Percentiles rank a stretch among this genome's conserved stretches.
These are phyloP conservation scores for Syngnathoides biaculeatus DNA, from an alignment of 2,113 vertebrate species.

Conservation along the genomic window DNA sequence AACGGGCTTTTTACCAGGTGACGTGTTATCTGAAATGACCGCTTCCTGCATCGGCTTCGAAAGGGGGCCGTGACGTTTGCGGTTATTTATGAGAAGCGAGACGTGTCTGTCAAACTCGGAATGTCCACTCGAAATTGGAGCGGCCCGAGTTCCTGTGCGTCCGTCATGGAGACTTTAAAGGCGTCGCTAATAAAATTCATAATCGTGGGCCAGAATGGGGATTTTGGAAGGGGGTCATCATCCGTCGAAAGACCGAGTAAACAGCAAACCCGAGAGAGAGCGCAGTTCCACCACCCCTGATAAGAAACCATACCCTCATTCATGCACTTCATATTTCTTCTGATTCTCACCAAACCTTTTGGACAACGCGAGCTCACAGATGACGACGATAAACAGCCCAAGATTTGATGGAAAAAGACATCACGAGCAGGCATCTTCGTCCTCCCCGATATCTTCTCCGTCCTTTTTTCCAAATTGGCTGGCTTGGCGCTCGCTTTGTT, in stretches of 20 bases:
- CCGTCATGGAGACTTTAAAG: neutral
- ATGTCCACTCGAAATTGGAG: too few species aligned
- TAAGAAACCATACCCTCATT: neutral
- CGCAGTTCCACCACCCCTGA: neutral
- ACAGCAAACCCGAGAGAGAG: neutral
- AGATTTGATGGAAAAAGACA: neutral
- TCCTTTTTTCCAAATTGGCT: conserved; percentile 22
- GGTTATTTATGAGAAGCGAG: neutral
- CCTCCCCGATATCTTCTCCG: conserved; percentile 27
- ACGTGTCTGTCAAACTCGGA: neutral
- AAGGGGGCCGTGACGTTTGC: neutral
- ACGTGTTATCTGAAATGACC: neutral
- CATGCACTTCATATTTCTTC: neutral
- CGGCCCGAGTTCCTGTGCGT: too few species aligned
- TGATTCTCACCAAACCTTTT: neutral
- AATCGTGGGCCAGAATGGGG: too few species aligned
- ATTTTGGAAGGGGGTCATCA: too few species aligned
- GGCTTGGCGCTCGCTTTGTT: conserved; percentile 12
- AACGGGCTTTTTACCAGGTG: conserved; percentile 18
- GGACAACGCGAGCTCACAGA: neutral
- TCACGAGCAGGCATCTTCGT: neutral
- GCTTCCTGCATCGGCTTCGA: neutral
- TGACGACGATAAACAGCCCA: neutral
- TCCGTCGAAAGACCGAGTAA: neutral
- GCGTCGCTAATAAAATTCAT: too few species aligned